Evolutionary conservation across 2,797 vertebrate species (phyloP).

Genomic region (Leucoraja ocellata): DNA sequence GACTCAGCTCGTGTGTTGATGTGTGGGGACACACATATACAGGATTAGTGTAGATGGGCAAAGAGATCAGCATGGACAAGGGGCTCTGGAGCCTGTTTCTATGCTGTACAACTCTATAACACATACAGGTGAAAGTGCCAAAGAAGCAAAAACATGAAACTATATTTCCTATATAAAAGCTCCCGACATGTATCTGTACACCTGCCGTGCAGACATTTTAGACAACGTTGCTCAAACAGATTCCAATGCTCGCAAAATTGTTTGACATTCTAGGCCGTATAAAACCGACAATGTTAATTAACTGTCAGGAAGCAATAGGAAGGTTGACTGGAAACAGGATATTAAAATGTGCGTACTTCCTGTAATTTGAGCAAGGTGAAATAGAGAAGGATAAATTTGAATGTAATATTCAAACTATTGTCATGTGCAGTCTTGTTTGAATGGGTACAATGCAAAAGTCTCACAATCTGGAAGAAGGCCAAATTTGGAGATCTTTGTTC

Average conservation of each 20-base stretch:
- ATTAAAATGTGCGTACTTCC: neutral
- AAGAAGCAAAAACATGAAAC: neutral
- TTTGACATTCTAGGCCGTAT: neutral
- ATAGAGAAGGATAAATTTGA: neutral
- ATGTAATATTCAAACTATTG: neutral
- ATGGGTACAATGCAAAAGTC: neutral
- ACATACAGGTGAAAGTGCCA: neutral
- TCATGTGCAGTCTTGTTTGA: neutral
- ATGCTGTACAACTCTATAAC: too few species aligned
- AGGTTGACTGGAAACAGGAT: neutral
- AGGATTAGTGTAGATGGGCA: too few species aligned
- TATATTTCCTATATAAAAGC: neutral
- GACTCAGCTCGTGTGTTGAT: neutral
- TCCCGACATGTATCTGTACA: neutral
- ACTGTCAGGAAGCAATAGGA: neutral
- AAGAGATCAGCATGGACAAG: too few species aligned
- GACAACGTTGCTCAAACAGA: neutral
- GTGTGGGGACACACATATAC: too few species aligned
- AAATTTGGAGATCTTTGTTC: neutral
- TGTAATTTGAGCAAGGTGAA: neutral
- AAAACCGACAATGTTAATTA: neutral
- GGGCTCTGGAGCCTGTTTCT: too few species aligned
- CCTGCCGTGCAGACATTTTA: neutral
- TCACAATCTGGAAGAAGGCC: neutral
- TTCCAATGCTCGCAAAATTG: neutral